These are phyloP conservation scores for Emydocephalus ijimae DNA, from an alignment of 2,113 vertebrate genomes.

Conservation along the genomic window DNA sequence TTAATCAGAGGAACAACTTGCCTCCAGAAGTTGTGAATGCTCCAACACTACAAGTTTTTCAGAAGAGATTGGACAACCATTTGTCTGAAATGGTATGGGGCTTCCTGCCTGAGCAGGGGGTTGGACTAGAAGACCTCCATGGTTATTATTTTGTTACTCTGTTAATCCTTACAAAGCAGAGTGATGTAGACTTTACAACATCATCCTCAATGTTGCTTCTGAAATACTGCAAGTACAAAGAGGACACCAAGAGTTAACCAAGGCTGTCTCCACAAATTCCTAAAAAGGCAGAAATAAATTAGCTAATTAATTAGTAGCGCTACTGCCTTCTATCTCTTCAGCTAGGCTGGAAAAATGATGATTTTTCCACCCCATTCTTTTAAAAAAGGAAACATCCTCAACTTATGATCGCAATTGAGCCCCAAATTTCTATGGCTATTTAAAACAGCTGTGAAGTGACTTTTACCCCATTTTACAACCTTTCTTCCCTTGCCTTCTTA, in stretches of 20 bases:
- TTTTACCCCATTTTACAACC: too few species aligned
- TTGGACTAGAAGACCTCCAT: neutral
- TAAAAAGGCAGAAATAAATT: neutral
- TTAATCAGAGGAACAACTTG: accelerated
- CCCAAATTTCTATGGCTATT: too few species aligned
- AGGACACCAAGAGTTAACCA: neutral
- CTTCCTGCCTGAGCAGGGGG: too few species aligned
- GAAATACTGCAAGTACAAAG: neutral
- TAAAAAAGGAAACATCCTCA: too few species aligned
- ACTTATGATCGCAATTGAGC: too few species aligned
- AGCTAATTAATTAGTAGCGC: neutral
- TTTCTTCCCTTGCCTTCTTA: too few species aligned
- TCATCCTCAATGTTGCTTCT: neutral
- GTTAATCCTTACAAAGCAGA: neutral
- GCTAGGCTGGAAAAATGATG: neutral
- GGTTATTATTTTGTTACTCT: too few species aligned
- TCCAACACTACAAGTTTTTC: neutral
- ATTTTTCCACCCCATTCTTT: too few species aligned
- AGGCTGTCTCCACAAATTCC: neutral
- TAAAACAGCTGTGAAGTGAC: too few species aligned
- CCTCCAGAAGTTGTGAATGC: neutral
- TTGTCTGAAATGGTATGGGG: too few species aligned
- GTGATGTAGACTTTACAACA: neutral
- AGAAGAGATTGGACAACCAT: neutral
- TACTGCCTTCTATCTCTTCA: neutral